phyloP scores from a whole-genome alignment of 2,797 vertebrate genomes.

The Tolypeutes matacus region DNA sequence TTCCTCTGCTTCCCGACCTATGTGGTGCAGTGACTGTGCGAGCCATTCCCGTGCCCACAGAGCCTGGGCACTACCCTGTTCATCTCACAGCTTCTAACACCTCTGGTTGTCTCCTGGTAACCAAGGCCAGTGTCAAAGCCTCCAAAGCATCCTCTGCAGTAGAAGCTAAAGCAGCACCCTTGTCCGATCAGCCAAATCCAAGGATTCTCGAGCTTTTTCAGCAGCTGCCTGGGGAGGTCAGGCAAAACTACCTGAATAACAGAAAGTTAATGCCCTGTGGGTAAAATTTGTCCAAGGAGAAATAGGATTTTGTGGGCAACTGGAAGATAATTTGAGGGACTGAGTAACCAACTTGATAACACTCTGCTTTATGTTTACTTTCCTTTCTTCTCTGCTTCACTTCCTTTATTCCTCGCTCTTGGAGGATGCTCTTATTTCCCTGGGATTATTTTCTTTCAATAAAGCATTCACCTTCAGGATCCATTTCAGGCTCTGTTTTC shows the following conservation, averaged over 20 bases:
- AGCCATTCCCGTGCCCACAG: background rate
- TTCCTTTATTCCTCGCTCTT: background rate
- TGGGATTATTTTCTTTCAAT: background rate
- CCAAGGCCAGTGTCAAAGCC: background rate
- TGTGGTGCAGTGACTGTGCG: background rate
- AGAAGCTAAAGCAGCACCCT: background rate
- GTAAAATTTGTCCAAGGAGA: background rate
- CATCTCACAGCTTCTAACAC: background rate
- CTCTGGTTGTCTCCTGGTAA: background rate
- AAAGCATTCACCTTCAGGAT: background rate
- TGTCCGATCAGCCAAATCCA: background rate
- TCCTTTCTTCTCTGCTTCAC: background rate
- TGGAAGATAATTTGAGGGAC: background rate
- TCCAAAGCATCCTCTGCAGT: background rate
- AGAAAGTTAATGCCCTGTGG: background rate
- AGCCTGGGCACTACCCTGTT: background rate
- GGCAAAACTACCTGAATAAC: background rate
- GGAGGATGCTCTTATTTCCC: background rate
- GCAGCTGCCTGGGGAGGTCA: background rate
- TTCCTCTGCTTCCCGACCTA: background rate
- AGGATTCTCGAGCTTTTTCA: background rate
- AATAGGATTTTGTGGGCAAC: background rate
- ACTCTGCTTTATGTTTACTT: background rate
- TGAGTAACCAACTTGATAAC: background rate
- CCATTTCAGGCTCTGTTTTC: constrained; percentile 50